Evolutionary conservation across 1,140 invertebrate species (phyloP).

Genomic region (Ooceraea biroi): DNA sequence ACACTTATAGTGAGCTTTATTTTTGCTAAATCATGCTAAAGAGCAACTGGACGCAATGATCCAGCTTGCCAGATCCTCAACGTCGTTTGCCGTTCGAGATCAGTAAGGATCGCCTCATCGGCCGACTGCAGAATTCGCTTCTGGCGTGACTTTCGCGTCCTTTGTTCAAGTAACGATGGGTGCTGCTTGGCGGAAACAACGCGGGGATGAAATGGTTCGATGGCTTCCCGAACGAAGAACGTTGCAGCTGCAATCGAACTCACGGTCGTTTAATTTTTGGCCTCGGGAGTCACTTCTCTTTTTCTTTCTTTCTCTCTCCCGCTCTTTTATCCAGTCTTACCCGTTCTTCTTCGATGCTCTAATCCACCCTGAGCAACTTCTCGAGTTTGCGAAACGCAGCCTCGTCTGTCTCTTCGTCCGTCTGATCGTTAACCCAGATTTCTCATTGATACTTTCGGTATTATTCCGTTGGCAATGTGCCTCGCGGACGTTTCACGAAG

Average conservation of each 20-base stretch:
- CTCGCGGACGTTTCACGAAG: conserved; percentile 22
- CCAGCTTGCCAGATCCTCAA: conserved; percentile 51
- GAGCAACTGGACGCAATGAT: neutral
- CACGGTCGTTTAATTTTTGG: conserved; percentile 36
- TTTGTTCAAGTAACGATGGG: conserved; percentile 71
- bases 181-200: conserved; percentile 57
- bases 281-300: conserved; percentile 14
- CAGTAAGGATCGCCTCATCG: conserved; percentile 40
- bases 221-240: conserved; percentile 66
- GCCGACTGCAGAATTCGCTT: conserved; percentile 67
- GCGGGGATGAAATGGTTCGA: conserved; percentile 51
- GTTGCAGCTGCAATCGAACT: conserved; percentile 68
- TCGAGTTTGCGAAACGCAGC: conserved; percentile 6
- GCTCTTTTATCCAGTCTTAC: conserved; percentile 60
- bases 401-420: conserved; percentile 14
- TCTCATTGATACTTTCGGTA: conserved; percentile 43
- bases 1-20: no score
- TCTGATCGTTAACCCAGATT: conserved; percentile 73
- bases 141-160: conserved; percentile 48
- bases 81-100: conserved; percentile 32
- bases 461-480: conserved; percentile 40
- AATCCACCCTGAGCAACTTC: conserved; percentile 50
- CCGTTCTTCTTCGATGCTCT: conserved; percentile 37
- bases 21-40: no score
- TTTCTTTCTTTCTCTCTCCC: conserved; percentile 4